These are phyloP conservation scores for Lacerta bilineata DNA, from an alignment of 2,797 vertebrate species.

Conservation along the genomic window DNA sequence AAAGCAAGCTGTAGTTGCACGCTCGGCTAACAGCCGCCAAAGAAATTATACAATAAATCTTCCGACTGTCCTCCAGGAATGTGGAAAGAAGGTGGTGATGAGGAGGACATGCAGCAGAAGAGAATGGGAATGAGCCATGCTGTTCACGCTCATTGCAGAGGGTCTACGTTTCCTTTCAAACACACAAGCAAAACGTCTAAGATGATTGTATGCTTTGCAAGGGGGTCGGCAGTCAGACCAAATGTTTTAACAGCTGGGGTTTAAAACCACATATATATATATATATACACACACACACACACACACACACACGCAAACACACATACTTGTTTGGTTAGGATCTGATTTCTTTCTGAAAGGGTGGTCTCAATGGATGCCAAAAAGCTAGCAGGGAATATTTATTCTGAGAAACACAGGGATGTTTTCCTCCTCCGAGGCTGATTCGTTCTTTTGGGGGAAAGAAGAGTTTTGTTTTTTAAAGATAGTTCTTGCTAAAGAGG, in stretches of 20 bases:
- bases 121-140: conserved; percentile 39
- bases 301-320: no score
- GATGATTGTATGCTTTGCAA: conserved; percentile 58
- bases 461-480: neutral
- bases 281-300: no score
- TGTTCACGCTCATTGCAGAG: conserved; percentile 27
- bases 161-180: conserved; percentile 45
- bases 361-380: conserved; percentile 74
- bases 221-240: conserved; percentile 58
- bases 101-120: conserved; percentile 39
- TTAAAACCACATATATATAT: conserved; percentile 37
- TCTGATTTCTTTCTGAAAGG: conserved; percentile 81
- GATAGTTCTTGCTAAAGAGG: conserved; percentile 56
- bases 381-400: conserved; percentile 79
- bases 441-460: conserved; percentile 46
- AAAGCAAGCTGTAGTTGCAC: conserved; percentile 80
- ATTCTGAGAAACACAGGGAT: conserved; percentile 67
- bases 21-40: conserved; percentile 74
- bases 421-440: conserved; percentile 62
- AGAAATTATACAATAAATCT: conserved; percentile 82
- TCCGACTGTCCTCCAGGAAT: conserved; percentile 77
- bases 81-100: conserved; percentile 55
- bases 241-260: conserved; percentile 89
- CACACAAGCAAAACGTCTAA: conserved; percentile 40
- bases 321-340: conserved; percentile 78